A percentile compares a stretch with the other conserved stretches of the same genome.
phyloP scores from a whole-genome alignment of 2,888 invertebrate genomes.

The Acronicta aceris region DNA sequence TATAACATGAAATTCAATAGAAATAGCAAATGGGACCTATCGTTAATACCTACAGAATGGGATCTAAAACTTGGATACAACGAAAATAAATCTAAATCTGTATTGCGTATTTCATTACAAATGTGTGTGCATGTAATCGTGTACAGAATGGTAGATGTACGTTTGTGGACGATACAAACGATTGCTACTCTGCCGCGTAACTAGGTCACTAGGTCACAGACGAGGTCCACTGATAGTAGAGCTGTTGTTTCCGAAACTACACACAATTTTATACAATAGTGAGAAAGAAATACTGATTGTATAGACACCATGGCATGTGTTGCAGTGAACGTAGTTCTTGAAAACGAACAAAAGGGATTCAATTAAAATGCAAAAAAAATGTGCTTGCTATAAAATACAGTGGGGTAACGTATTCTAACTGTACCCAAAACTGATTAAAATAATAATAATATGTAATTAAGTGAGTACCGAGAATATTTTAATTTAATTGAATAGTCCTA shows the following conservation, averaged over 20 bases:
- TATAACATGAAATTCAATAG: too few species aligned
- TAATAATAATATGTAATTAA: too few species aligned
- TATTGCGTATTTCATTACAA: constrained; percentile 33
- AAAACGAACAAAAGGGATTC: background rate
- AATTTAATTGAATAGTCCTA: background rate
- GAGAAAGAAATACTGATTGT: constrained; percentile 39
- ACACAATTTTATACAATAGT: constrained; percentile 61
- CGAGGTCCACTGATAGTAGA: constrained; percentile 85
- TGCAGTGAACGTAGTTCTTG: background rate
- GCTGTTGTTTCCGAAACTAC: constrained; percentile 78
- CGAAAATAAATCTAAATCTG: too few species aligned
- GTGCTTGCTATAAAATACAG: too few species aligned
- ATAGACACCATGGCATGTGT: constrained; percentile 1
- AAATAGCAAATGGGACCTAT: too few species aligned
- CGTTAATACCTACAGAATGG: too few species aligned
- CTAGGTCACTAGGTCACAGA: constrained; percentile 91
- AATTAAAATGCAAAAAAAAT: too few species aligned
- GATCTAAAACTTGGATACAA: too few species aligned
- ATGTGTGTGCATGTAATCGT: constrained; percentile 52
- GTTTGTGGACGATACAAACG: constrained; percentile 73
- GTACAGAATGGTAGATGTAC: constrained; percentile 50
- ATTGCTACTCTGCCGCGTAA: constrained; percentile 86
- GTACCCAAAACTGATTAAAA: too few species aligned
- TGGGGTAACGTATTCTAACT: too few species aligned
- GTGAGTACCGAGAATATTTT: constrained; percentile 3